Base-by-base conservation (phyloP, 2,888 invertebrate genomes). In the Thera obeliscata region DNA sequence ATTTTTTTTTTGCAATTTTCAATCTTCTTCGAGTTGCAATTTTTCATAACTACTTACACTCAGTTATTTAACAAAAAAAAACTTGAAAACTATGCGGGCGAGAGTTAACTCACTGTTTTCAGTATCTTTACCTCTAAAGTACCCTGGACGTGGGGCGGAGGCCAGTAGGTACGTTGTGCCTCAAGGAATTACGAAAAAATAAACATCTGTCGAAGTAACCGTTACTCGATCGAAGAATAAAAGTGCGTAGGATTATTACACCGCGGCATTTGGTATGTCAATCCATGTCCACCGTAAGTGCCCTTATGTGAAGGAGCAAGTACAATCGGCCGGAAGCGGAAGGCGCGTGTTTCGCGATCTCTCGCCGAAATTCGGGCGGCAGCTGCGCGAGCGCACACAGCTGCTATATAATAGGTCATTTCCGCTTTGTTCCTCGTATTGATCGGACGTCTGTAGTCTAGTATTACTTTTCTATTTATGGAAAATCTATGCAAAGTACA, bases 311-410 rank as follows among this genome's bases (percentile, higher is more conserved):
- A 77, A 76, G 73, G 70, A 76, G 73, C 75, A 73, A 85, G 80
- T 81, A 92, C 91, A 93, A 93, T 92, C 88, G 87, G 80, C 83
- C 90, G 93, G 93, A 93, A 93, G 84, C 93, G 93, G 93, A 93
- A 93, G 91, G 88, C 91, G 87, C 87, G 87, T 87, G 88, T 91
- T 92, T 92, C 88, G 93, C 93, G 93, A 93, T 89, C 91, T 91
- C 88, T 85, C 87, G 84, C 86, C 87, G 87, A 91, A 91, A 87
- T 92, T 91, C 87, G 91, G 89, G 77, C 82, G 82, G 88, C 93
- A 91, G 93, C 92, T 92, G 92, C 85, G 85, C 85, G 77, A 76
- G 86, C 86, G 83, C 85, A 76, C 77, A 84, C 88, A 86, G 83
- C 87, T 86, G 88, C 86, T 87, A 81, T 86, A 88, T 91, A 91